Percentiles rank a stretch among this genome's conserved stretches.
These are phyloP conservation scores for Eurois occulta DNA, from an alignment of 2,888 invertebrate species.

Conservation along the genomic window DNA sequence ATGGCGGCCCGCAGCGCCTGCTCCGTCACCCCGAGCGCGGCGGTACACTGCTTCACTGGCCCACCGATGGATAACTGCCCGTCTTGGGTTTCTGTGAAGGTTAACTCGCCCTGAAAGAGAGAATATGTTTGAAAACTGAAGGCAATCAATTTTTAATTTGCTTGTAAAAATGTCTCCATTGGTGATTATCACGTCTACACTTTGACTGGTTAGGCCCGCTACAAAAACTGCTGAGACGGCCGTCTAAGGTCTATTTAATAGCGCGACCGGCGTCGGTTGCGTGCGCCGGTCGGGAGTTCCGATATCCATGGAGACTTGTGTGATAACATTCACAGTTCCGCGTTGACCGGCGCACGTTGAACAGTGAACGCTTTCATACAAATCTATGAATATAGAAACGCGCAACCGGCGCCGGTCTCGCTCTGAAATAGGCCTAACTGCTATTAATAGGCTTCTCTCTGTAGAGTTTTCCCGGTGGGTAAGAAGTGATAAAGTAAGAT, in stretches of 20 bases:
- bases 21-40: slow-evolving; percentile 91
- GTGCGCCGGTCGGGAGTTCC: no score
- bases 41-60: slow-evolving; percentile 84
- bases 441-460: no score
- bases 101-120: slow-evolving; percentile 89
- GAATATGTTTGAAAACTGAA: neutral
- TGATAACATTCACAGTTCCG: no score
- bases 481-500: neutral
- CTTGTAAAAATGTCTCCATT: neutral
- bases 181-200: neutral
- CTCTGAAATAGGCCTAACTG: no score
- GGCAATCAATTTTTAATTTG: neutral
- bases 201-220: neutral
- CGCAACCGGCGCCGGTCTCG: no score
- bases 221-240: neutral
- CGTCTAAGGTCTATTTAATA: no score
- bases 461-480: neutral
- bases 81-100: slow-evolving; percentile 91
- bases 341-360: no score
- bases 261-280: no score
- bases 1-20: slow-evolving; percentile 93
- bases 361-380: no score
- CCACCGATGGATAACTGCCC: slow-evolving; percentile 91
- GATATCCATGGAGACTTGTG: no score
- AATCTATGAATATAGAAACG: no score